Percentiles rank a stretch among this genome's conserved stretches.
Conservation (phyloP, 2,888 invertebrate species). For the Melanotus villosus region DNA sequence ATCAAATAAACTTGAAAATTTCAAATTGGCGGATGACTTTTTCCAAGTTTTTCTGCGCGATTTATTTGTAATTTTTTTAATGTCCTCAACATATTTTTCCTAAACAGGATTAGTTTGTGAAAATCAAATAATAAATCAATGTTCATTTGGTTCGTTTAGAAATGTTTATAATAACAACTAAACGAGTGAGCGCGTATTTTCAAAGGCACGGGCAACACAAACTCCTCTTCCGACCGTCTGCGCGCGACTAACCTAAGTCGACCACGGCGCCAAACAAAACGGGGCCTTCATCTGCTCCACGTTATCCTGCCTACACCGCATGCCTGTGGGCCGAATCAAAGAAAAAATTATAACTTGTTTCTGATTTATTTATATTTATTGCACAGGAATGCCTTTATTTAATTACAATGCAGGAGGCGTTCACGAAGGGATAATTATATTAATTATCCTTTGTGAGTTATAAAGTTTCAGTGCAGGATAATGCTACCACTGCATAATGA, state of each 20-base stretch:
- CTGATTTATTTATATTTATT: slow-evolving; percentile 62
- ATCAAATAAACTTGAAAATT: too few relatives aligned
- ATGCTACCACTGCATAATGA: slow-evolving; percentile 13
- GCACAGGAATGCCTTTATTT: slow-evolving; percentile 48
- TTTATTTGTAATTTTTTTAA: too few relatives aligned
- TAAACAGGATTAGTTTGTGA: too few relatives aligned
- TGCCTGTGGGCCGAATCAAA: slow-evolving; percentile 57
- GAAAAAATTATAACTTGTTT: slow-evolving; percentile 61
- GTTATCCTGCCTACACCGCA: slow-evolving; percentile 33
- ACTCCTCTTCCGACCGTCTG: slow-evolving; percentile 45
- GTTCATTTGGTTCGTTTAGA: too few relatives aligned
- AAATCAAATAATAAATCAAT: too few relatives aligned
- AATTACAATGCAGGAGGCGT: slow-evolving; percentile 42
- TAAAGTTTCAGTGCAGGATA: slow-evolving; percentile 23
- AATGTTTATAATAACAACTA: background rate
- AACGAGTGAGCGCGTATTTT: background rate
- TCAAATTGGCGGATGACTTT: too few relatives aligned
- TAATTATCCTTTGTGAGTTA: slow-evolving; percentile 28
- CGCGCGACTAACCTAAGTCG: slow-evolving; percentile 50
- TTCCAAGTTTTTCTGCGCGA: too few relatives aligned
- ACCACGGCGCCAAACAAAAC: slow-evolving; percentile 34
- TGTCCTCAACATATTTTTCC: too few relatives aligned
- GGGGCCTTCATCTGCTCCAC: slow-evolving; percentile 25
- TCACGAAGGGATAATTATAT: slow-evolving; percentile 36
- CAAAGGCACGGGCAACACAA: slow-evolving; percentile 30